phyloP scores from a whole-genome alignment of 2,888 invertebrate genomes.

The Hetaerina titia region DNA sequence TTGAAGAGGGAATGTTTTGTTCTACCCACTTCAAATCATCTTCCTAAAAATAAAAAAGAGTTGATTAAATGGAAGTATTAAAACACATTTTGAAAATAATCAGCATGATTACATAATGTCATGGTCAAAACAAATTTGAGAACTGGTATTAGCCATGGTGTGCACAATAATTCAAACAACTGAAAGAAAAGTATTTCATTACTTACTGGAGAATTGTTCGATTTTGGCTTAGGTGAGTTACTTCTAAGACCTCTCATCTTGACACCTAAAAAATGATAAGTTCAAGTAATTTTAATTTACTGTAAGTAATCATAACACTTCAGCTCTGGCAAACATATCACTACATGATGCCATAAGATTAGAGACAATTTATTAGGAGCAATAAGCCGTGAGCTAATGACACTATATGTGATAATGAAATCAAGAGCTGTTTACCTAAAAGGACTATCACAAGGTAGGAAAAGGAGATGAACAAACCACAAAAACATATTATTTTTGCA shows the following conservation, averaged over 20 bases:
- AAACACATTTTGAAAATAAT: conserved; percentile 29
- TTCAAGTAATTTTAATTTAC: neutral
- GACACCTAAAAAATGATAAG: conserved; percentile 76
- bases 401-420: too few relatives aligned
- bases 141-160: neutral
- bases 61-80: neutral
- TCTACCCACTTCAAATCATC: conserved; percentile 95
- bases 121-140: neutral
- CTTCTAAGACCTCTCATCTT: conserved; percentile 83
- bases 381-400: too few relatives aligned
- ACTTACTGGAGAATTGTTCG: conserved; percentile 75
- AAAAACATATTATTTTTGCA: too few relatives aligned
- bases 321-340: too few relatives aligned
- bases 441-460: too few relatives aligned
- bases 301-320: neutral
- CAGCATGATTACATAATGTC: neutral
- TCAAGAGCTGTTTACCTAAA: too few relatives aligned
- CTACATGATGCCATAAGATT: too few relatives aligned
- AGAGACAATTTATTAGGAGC: too few relatives aligned
- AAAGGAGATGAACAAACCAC: too few relatives aligned
- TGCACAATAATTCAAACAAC: neutral
- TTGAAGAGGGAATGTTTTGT: conserved; percentile 91
- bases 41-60: conserved; percentile 78
- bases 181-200: conserved; percentile 36
- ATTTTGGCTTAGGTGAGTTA: conserved; percentile 77